Evolutionary conservation across 2,113 vertebrate species (phyloP), one percentile per base, ranked within the genome.

Genomic region (Zosterops borbonicus): DNA sequence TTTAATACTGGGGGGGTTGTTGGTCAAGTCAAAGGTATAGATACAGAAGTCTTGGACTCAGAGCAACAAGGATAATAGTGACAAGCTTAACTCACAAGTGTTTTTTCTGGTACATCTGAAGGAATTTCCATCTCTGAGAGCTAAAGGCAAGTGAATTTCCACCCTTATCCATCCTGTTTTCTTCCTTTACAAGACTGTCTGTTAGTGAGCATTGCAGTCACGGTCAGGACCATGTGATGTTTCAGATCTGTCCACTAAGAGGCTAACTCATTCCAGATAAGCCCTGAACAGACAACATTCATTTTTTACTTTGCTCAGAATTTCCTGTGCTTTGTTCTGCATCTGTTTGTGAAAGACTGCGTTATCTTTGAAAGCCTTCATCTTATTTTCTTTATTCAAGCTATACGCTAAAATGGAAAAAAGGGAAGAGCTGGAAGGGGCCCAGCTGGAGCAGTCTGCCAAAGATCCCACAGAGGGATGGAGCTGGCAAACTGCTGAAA

Each of bases 291-390:
- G 94, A 60, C 94, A 95, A 92, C 63, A 58, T 80, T 83, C 55
- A 88, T 95, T 96, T 96, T 93, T 93, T 56, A 87, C 82, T 95
- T 97, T 88, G 92, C 85, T 93, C 85, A 90, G 94, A 96, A 96
- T 97, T 97, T 96, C 95, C 94, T 96, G 90, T 92, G 56, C 95
- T 97, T 97, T 97, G 93, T 96, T 97, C 95, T 95, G 85, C 94
- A 92, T 96, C 85, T 96, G 93, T 88, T 92, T 96, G 60, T 90
- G 89, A 96, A 95, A 68, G 79, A 31, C 56, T 21, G 37, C 0
- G 31, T 95, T 95, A 95, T 95, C 95, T 95, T 83, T 91, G 91
- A 80, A 90, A 94, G 91, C 89, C 79, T 94, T 96, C 91, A 89
- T 94, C 87, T 96, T 86, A 68, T 94, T 95, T 95, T 92, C 87